phyloP scores from a whole-genome alignment of 2,888 invertebrate species.

The Cenopis cana region DNA sequence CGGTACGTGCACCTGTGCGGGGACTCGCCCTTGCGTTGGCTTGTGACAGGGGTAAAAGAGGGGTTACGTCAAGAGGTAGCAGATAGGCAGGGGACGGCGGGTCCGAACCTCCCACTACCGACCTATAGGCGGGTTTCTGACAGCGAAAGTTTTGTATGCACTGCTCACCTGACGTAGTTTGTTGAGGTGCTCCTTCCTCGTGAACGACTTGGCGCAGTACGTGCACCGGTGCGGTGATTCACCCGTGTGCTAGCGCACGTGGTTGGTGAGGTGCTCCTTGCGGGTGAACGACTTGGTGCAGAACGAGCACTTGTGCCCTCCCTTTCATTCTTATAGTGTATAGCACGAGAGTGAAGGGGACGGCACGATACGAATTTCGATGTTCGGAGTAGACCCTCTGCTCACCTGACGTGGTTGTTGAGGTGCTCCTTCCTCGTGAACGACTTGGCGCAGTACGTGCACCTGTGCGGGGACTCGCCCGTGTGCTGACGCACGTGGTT shows the following conservation, averaged over 20 bases:
- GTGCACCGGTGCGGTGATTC: constrained; percentile 94
- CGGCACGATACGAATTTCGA: too few species aligned
- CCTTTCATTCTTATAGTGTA: too few species aligned
- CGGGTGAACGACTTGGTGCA: constrained; percentile 94
- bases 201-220: constrained; percentile 93
- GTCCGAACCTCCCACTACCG: too few species aligned
- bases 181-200: constrained; percentile 93
- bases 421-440: constrained; percentile 95
- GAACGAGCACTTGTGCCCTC: too few species aligned
- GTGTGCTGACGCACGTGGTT: constrained; percentile 91
- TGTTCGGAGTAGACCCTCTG: too few species aligned
- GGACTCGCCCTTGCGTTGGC: constrained; percentile 91
- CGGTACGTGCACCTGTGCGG: constrained; percentile 93
- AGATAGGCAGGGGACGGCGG: too few species aligned
- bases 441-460: constrained; percentile 93
- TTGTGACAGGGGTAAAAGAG: too few species aligned
- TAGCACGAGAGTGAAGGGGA: too few species aligned
- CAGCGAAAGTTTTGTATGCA: too few species aligned
- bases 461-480: constrained; percentile 94
- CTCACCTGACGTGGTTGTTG: constrained; percentile 86
- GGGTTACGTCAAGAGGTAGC: too few species aligned
- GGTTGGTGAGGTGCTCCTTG: constrained; percentile 94
- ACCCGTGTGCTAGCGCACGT: constrained; percentile 90
- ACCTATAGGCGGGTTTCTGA: too few species aligned
- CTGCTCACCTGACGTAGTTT: too few species aligned